Base-by-base conservation (phyloP, 2,888 invertebrate species). In the Allophyes oxyacanthae region DNA sequence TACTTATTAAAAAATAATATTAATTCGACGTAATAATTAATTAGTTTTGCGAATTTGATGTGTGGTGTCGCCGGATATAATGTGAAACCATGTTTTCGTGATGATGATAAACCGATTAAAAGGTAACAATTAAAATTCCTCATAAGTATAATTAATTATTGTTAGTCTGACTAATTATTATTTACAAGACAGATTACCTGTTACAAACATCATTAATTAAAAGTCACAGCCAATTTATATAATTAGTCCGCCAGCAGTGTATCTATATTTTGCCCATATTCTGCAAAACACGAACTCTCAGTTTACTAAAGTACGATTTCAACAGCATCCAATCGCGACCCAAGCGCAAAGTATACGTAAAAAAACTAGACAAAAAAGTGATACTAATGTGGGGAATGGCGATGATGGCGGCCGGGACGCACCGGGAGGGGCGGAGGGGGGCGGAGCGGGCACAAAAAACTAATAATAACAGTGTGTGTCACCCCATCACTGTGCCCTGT, bases 401-500 rank as follows among this genome's bases (percentile, higher is more conserved):
- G 86, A 91, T 92, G 86, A 91, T 92, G 91, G 92, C 91, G 86
- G 88, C 87, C 79, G 81, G 69, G 74, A 75, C 78, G 81, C 78
- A 82, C 72, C 44, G 55, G 78, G 78, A 77, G 85, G 86, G 87
- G 84, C 72, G 80, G n/a, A 79, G 80, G 72, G 81, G 82, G 78
- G 81, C 74, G 81, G 85, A 81, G 90, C 84, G 89, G 89, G 87
- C 56, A 88, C 89, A 91, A 92, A 93, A 92, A 92, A 92, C 94
- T 93, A 94, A 93, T 93, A 94, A 93, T 94, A 94, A 92, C 92
- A 86, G 86, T 76, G 74, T 81, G 84, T 86, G 90, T 92, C 92
- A 92, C 93, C 92, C 92, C 89, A 89, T 90, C 90, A 88, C 82
- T 80, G 85, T 80, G 77, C 79, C 88, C 84, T 80, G 85, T 80